Conservation (phyloP, 2,888 invertebrate genomes). For the Chaetogeoica ovagalla region DNA sequence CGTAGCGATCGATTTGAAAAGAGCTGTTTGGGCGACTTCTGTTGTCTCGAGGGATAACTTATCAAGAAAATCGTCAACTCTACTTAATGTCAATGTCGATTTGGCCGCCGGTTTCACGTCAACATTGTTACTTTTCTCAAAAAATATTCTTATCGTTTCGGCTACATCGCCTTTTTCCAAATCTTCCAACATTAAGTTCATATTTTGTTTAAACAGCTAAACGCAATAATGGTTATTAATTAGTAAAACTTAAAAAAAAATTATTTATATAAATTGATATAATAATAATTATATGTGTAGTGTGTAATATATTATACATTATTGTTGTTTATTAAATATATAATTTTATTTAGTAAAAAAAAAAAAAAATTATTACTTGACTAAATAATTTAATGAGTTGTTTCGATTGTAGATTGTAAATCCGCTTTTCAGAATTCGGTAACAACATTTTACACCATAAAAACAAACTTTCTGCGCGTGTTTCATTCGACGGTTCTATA, state of each 20-base stretch:
- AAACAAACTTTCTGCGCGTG: slow-evolving; percentile 72
- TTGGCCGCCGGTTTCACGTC: slow-evolving; percentile 66
- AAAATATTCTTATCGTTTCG: slow-evolving; percentile 79
- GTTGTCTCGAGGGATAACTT: slow-evolving; percentile 75
- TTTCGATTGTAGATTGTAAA: slow-evolving; percentile 91
- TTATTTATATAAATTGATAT: neutral
- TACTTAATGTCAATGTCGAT: slow-evolving; percentile 73
- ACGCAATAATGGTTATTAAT: slow-evolving; percentile 20
- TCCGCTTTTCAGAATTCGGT: slow-evolving; percentile 78
- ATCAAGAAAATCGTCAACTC: slow-evolving; percentile 76
- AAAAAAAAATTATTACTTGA: slow-evolving; percentile 60
- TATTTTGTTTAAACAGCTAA: slow-evolving; percentile 71
- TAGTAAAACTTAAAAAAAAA: neutral
- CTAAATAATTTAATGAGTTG: slow-evolving; percentile 87
- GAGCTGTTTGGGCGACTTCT: slow-evolving; percentile 83
- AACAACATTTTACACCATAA: slow-evolving; percentile 82
- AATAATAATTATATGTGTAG: too few species aligned
- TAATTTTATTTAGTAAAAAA: neutral
- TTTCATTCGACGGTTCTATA: slow-evolving; percentile 63
- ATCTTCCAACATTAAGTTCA: slow-evolving; percentile 81
- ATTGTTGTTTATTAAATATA: neutral
- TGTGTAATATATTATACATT: neutral
- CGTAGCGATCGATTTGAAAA: slow-evolving; percentile 73
- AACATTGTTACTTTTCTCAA: slow-evolving; percentile 66
- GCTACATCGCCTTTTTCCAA: slow-evolving; percentile 89